Percentiles rank a stretch among this genome's conserved stretches.
Conservation (phyloP, 2,797 vertebrate genomes). For the Muscicapa striata region DNA sequence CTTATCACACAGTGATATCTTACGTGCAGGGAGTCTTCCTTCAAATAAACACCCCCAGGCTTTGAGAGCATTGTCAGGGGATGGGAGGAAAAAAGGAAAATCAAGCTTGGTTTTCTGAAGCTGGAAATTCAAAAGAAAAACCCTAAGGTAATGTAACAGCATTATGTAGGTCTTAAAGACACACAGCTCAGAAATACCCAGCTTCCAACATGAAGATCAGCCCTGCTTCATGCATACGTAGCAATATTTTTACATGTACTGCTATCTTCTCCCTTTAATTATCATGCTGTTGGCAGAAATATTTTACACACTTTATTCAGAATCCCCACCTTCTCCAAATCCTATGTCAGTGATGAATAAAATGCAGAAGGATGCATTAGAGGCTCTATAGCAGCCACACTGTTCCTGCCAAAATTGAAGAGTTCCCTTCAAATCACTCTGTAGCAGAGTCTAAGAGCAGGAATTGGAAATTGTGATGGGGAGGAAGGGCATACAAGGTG, state of each 20-base stretch:
- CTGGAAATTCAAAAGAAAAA: constrained; percentile 54
- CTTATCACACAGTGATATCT: background rate
- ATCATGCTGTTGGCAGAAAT: constrained; percentile 6
- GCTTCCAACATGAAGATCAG: background rate
- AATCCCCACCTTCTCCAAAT: constrained; percentile 12
- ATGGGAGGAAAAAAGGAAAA: background rate
- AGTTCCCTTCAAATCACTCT: background rate
- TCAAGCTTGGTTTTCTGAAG: constrained; percentile 7
- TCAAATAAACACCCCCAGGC: constrained; percentile 7
- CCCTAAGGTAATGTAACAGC: constrained; percentile 25
- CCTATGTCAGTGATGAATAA: background rate
- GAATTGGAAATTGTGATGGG: background rate
- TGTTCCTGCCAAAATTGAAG: background rate
- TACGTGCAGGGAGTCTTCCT: background rate
- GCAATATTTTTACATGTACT: constrained; percentile 19
- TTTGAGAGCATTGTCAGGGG: background rate
- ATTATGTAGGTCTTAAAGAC: constrained; percentile 63
- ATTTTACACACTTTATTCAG: constrained; percentile 14
- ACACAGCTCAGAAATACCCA: constrained; percentile 10
- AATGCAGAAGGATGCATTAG: background rate
- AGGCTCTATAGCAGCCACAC: background rate
- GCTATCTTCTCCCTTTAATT: constrained; percentile 28
- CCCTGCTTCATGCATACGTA: constrained; percentile 22
- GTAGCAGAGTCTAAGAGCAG: background rate
- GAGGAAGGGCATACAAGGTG: background rate